Evolutionary conservation across 2,113 vertebrate genomes (phyloP), one percentile per base, ranked within the genome.

Genomic region (Tetrao urogallus): DNA sequence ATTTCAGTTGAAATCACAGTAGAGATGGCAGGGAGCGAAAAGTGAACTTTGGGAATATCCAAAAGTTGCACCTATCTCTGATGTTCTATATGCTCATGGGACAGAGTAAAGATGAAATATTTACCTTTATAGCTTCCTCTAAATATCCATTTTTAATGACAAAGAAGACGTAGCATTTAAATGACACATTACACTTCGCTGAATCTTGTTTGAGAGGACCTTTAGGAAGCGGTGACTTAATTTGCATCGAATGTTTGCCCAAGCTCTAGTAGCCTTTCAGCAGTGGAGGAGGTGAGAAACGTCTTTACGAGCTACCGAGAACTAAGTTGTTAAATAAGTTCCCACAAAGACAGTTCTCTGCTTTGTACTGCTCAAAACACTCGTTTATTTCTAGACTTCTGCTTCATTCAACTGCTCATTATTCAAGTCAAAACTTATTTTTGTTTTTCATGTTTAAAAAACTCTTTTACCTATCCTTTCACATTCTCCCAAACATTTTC

Each of bases 221-320:
- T 47, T 86, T 30, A 50, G 52, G 15, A 48, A 81, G 38, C 20
- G 13, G 16, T 56, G 65, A 52, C 50, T 65, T 57, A 66, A 90
- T 92, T 84, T 94, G 21, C 57, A 72, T 81, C 77, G 86, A 84
- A 84, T 40, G 75, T 58, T 76, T 86, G 63, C 69, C 61, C 57
- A 71, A 90, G 58, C 43, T 57, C 22, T 13, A 60, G 47, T 34
- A 84, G 47, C 70, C 54, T 86, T 82, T 89, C 73, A 48, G 65
- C 1, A 19, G 1, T n/a, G 70, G 13, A 43, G 6, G 20, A 82
- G 78, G 80, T 61, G 25, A 91, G 65, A 61, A 38, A 52, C 28
- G 16, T 42, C 64, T 88, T 8, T 12, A 34, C 3, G 4, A 42
- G 52, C 73, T 60, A 78, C 52, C 47, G n/a, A 88, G n/a, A 91